Evolutionary conservation across 2,888 invertebrate species (phyloP), one percentile per base, ranked within the genome.

Genomic region (Stenodema calcarata): DNA sequence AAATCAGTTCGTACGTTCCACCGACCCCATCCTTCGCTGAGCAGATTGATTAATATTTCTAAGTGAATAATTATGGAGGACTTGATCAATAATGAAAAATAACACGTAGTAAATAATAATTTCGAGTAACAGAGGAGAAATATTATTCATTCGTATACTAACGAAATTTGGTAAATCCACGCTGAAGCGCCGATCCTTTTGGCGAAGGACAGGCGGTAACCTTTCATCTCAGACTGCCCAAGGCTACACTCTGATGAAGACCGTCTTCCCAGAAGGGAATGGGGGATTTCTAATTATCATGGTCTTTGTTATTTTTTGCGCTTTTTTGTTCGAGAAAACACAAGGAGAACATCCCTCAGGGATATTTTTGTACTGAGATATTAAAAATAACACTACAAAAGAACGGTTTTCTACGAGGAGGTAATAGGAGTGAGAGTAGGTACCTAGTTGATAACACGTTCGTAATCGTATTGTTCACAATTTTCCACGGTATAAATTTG

Each of bases 211-310:
- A 23, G 62, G 62, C 62, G 54, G 62, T 62, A 23, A 62, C 42
- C 82, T 82, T 82, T 82, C 69, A 82, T 82, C 62, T 82, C 30
- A 69, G 69, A 69, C 62, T 42, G 69, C 69, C 82, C 82, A 69
- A 82, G 82, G 82, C 82, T 23, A 62, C 16, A 69, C 82, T 82
- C 69, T 82, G 82, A 82, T 82, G 82, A 82, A 82, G 82, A 82
- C 82, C 9, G 82, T 35, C 82, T 80, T 18, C 18, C 62, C 69
- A 54, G 42, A 23, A 78, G 69, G 41, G 62, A 69, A 69, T 82
- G 69, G 69, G 78, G 82, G 30, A 82, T 82, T 82, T 82, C 82
- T 82, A 82, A 82, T 82, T 82, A 82, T 82, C 69, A 82, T 69
- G 82, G 82, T 82, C 82, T 82, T 82, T 82, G 82, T 82, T 82